Percentiles rank a stretch among this genome's conserved stretches.
Evolutionary conservation across 2,797 vertebrate genomes (phyloP).

Genomic region (Percopsis omiscomaycus): DNA sequence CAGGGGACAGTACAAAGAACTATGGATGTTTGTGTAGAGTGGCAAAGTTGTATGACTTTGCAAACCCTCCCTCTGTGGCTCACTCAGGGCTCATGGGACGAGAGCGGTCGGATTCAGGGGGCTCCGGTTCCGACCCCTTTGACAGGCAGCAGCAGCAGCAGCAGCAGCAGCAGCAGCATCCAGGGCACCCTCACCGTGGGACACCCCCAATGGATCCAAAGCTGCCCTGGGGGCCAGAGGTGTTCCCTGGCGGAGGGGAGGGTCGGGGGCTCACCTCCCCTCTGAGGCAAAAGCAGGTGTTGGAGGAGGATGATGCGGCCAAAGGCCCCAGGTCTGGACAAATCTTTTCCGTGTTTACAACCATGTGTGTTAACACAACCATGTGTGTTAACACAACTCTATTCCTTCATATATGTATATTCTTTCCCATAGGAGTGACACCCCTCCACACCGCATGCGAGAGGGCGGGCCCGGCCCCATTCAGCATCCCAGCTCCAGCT

Average conservation of each 20-base stretch:
- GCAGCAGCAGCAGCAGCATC: constrained; percentile 73
- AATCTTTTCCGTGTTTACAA: no score
- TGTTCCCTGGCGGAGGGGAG: constrained; percentile 79
- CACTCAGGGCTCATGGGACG: constrained; percentile 84
- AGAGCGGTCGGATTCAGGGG: constrained; percentile 90
- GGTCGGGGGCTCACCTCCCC: constrained; percentile 81
- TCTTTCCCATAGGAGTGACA: constrained; percentile 81
- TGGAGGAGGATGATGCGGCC: constrained; percentile 85
- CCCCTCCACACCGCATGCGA: constrained; percentile 83
- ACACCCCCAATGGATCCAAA: constrained; percentile 92
- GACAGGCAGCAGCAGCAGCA: constrained; percentile 83
- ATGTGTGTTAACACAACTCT: background rate
- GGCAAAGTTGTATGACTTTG: no score
- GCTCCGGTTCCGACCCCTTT: constrained; percentile 88
- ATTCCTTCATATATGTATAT: background rate
- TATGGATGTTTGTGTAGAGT: background rate
- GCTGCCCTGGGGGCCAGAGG: constrained; percentile 87
- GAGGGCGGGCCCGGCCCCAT: constrained; percentile 77
- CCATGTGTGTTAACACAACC: background rate
- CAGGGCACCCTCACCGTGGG: constrained; percentile 80
- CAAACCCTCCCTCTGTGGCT: background rate
- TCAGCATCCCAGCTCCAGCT: constrained; percentile 73
- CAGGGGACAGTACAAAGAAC: no score
- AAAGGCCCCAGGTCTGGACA: constrained; percentile 81
- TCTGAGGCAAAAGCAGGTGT: constrained; percentile 78